Base-by-base conservation (phyloP, 2,113 vertebrate genomes). In the Ammodytes dubius region DNA sequence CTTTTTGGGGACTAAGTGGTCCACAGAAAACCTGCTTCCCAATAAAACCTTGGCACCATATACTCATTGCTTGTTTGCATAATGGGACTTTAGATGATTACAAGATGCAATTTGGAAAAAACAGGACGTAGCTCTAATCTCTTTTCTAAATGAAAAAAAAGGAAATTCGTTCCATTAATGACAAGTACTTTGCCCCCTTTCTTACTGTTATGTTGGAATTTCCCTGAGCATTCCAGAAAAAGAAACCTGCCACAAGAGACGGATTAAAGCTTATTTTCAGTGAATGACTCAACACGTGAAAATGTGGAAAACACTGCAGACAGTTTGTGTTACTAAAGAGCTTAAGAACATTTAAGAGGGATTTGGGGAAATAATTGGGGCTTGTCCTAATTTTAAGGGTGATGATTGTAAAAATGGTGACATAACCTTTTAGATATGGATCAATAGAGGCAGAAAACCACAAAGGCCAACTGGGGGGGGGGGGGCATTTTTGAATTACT, bases 341-440 rank as follows among this genome's bases (percentile, higher is more conserved):
- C 91, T 94, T 94, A 94, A 88, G 73, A 90, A 91, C 88, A 90
- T 93, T 94, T 91, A 93, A 91, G 88, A 91, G 72, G 91, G 89
- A 92, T 94, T 93, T 91, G 66, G 14, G 46, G 27, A 87, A 94
- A 92, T 91, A 91, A 92, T 91, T 91, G 84, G 67, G 52, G 78
- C 75, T 90, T 88, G 87, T 88, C 91, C 77, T 89, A 84, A 92
- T 86, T 89, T 87, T 71, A 74, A 79, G 57, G 59, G 57, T 40
- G 27, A 82, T 60, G 78, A 79, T 65, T 86, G 69, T 70, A 78
- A 87, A 27, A 88, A 84, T 47, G 49, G 64, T 83, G 85, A 58
- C 60, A 70, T 53, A 71, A 84, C 82, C 69, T 82, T 71, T 76
- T 70, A 81, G 59, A 61, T 63, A 49, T 64, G 50, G 9, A 79